Conservation (phyloP, 2,888 invertebrate species). For the Macropis europaea region DNA sequence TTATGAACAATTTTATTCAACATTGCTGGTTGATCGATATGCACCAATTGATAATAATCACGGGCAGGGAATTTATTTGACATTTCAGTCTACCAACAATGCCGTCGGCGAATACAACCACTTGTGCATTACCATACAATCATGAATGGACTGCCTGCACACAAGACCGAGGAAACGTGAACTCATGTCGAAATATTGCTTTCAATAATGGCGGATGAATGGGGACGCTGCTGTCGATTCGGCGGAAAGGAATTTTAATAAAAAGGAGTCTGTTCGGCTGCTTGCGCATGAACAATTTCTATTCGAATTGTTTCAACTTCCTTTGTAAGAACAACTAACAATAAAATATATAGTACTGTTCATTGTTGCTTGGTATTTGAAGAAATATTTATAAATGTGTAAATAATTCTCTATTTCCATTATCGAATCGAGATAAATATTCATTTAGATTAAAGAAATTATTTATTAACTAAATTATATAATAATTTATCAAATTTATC, state of each 20-base stretch:
- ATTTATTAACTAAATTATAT: no score
- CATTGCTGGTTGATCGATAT: not conserved
- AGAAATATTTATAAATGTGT: no score
- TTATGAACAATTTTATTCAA: constrained; percentile 26
- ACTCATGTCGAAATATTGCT: constrained; percentile 59
- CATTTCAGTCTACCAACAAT: constrained; percentile 47
- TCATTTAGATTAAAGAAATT: no score
- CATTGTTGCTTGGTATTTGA: no score
- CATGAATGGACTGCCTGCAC: constrained; percentile 6
- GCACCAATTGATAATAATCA: constrained; percentile 44
- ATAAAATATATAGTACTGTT: no score
- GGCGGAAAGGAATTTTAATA: constrained; percentile 58
- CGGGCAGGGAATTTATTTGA: constrained; percentile 46
- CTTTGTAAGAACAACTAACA: no score
- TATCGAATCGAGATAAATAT: no score
- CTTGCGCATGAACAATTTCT: no score
- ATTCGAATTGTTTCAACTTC: not conserved
- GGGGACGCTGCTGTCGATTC: constrained; percentile 5
- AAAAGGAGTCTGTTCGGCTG: no score
- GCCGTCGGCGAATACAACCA: constrained; percentile 19
- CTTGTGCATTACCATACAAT: constrained; percentile 14
- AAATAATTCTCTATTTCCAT: no score
- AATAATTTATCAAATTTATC: no score
- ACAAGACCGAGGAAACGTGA: not conserved
- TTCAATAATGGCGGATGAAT: constrained; percentile 50